phyloP scores from a whole-genome alignment of 2,113 vertebrate genomes.

The Indicator indicator region DNA sequence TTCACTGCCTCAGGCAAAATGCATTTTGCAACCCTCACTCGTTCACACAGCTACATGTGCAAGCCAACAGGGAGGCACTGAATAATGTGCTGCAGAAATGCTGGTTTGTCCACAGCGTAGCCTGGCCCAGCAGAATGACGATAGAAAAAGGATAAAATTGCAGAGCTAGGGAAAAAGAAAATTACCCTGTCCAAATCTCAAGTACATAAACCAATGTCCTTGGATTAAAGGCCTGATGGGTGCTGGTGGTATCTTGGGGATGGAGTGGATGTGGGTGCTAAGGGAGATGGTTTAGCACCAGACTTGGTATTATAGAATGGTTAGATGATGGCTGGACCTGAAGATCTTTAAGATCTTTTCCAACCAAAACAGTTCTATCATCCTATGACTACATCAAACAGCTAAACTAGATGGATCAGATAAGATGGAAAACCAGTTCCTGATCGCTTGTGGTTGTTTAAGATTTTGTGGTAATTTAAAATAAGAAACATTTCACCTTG shows the following conservation, averaged over 20 bases:
- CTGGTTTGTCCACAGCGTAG: background rate
- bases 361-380: background rate
- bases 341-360: background rate
- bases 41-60: background rate
- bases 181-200: fast-evolving
- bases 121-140: background rate
- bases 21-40: slow-evolving; percentile 22
- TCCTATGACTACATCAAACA: background rate
- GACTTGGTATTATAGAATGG: no score
- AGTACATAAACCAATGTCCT: background rate
- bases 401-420: background rate
- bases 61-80: background rate
- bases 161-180: background rate
- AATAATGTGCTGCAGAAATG: background rate
- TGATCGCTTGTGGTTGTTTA: background rate
- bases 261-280: background rate
- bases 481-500: background rate
- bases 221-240: background rate
- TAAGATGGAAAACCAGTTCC: background rate
- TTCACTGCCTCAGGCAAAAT: slow-evolving; percentile 61
- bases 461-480: background rate
- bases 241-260: background rate
- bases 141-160: background rate
- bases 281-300: background rate
- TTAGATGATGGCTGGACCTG: no score